These are phyloP conservation scores for Chironomus striatipennis DNA, from an alignment of 1,140 invertebrate species.

Conservation along the genomic window DNA sequence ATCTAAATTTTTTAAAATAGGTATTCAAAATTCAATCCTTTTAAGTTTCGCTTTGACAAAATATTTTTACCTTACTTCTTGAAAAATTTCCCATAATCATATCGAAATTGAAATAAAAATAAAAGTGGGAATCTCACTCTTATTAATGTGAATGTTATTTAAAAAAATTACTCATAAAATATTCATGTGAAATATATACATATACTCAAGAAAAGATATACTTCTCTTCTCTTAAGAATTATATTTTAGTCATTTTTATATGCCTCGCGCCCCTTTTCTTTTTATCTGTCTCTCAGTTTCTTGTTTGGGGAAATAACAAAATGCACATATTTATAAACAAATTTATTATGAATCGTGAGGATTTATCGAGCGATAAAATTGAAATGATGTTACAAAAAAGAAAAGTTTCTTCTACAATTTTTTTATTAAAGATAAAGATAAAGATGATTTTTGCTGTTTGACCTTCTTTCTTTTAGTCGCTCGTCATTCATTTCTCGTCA, in stretches of 20 bases:
- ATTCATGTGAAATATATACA: background rate
- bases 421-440: background rate
- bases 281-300: background rate
- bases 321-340: background rate
- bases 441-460: background rate
- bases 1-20: too few relatives aligned
- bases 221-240: too few relatives aligned
- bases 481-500: too few relatives aligned
- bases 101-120: background rate
- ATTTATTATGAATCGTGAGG: slow-evolving; percentile 16
- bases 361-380: slow-evolving; percentile 24
- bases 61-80: too few relatives aligned
- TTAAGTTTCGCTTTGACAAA: too few relatives aligned
- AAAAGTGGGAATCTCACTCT: background rate
- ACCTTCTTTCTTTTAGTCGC: background rate
- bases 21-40: too few relatives aligned
- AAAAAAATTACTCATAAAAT: slow-evolving; percentile 22
- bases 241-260: background rate
- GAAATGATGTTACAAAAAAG: background rate
- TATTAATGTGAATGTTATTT: slow-evolving; percentile 23
- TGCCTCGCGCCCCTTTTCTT: background rate
- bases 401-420: background rate
- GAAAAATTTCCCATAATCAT: too few relatives aligned
- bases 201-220: background rate
- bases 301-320: background rate